Evolutionary conservation across 2,113 vertebrate genomes (phyloP), one percentile per base, ranked within the genome.

Genomic region (Microcebus murinus): DNA sequence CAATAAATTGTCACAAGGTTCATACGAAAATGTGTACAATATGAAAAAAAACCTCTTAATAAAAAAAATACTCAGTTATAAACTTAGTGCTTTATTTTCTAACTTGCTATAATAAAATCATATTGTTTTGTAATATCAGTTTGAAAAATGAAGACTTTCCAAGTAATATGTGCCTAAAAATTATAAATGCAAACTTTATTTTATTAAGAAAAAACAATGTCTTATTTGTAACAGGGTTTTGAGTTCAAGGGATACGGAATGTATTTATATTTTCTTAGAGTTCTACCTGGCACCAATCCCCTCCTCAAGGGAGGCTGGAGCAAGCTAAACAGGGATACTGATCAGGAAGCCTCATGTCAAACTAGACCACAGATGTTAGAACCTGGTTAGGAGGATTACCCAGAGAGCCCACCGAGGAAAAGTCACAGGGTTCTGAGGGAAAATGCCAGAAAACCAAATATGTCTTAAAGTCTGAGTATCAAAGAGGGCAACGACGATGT

Each of bases 91-190:
- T 74, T 95, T 95, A 50, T 79, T 87, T 92, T 90, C 34, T 70
- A 86, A 55, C 74, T 96, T 95, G 39, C 55, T 71, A 20, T 39
- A 70, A 85, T 77, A 70, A n/a, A 83, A 86, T 85, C 20, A 76
- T 55, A 21, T 17, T 71, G 65, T 83, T 89, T 77, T 87, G 15
- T 52, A 93, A 74, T 79, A 71, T 63, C 67, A 77, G 1, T 93
- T 88, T 85, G 65, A 88, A 83, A 91, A 94, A 61, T 29, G 12
- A 65, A 81, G 42, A 39, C 6, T 45, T 79, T 74, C 8, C 20
- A 61, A 81, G 4, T 52, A 80, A 45, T 61, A 73, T 81, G 4
- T 83, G 70, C n/a, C 23, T 92, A 88, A 48, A 84, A 93, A 63
- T 83, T 70, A 70, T 20, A 84, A 90, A 91, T 80, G 1, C 34